Base-by-base conservation (phyloP, 92 coral and sea anemone species). In the Palythoa caribaeorum region DNA sequence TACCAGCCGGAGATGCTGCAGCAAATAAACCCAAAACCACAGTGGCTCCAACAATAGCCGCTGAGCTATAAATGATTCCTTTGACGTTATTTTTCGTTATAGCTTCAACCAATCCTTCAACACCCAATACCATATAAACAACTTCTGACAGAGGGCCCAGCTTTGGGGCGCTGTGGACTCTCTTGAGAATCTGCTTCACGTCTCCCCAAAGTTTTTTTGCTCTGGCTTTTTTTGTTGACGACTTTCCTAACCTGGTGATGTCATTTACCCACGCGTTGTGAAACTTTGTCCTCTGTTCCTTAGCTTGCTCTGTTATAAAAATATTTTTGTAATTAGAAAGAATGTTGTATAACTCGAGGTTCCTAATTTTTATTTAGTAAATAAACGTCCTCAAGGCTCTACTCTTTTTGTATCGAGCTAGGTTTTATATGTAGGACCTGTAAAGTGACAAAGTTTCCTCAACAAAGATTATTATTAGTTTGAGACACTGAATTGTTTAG, bases 21-120 rank as follows among this genome's bases (percentile, higher is more conserved):
- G 91, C 83, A 50, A 84, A 91, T 70, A 89, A 80, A 12, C 89
- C 86, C 72, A 91, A 79, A 13, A 85, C 93, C n/a, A 91, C 93
- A 14, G 79, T 57, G 63, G 90, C 73, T 8, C 93, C 91, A 39
- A 91, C 85, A 47, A 91, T 91, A 12, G 91, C 93, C 17, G 83
- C 90, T 4, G 88, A 87, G 55, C 87, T 77, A 68, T 91, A 87
- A 12, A 91, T 89, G 6, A 91, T 91, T 16, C 93, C 93, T 63
- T 87, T 84, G 15, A 62, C 77, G 21, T 87, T 83, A 12, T 79
- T 50, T 15, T 80, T 90, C 52, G 76, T 68, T 20, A 90, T 87
- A 20, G 93, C 90, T 73, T 83, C 78, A 36, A 53, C 74, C 66
- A 90, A 87, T 6, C 93, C 90, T 38, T 86, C 74, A 14, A 86